Percentiles rank a stretch among this genome's conserved stretches.
Conservation (phyloP, 2,113 vertebrate species). For the Alaudala cheleensis region DNA sequence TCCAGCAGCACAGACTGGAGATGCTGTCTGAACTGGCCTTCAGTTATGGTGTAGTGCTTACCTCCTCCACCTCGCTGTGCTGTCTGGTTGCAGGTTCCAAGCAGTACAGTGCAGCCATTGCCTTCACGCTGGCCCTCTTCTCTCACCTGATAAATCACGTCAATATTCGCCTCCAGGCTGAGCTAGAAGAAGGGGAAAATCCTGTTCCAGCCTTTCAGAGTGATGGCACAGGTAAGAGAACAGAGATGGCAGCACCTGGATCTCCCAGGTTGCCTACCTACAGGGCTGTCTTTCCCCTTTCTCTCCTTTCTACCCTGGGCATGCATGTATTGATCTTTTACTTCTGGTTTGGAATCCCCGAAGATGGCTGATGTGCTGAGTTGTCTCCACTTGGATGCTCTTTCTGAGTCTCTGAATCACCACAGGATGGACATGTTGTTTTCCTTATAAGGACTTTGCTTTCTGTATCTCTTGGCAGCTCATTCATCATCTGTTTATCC, state of each 20-base stretch:
- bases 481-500: background rate
- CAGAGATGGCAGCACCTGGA: fast-evolving
- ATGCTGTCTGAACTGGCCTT: fast-evolving
- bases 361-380: background rate
- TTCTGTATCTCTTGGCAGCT: background rate
- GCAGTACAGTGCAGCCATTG: conserved; percentile 96
- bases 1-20: background rate
- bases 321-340: background rate
- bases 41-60: fast-evolving
- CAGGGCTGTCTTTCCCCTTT: background rate
- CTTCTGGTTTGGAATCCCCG: background rate
- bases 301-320: background rate
- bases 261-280: background rate
- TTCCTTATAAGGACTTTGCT: background rate
- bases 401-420: background rate
- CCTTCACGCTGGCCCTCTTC: conserved; percentile 95
- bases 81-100: conserved; percentile 82
- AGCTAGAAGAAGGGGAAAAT: conserved; percentile 90
- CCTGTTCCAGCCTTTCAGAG: conserved; percentile 85
- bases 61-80: background rate
- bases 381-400: background rate
- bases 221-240: conserved; percentile 74
- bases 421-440: background rate
- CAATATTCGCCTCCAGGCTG: conserved; percentile 95
- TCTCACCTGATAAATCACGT: conserved; percentile 98